phyloP scores from a whole-genome alignment of 2,888 invertebrate species.

The Ochlodes sylvanus region DNA sequence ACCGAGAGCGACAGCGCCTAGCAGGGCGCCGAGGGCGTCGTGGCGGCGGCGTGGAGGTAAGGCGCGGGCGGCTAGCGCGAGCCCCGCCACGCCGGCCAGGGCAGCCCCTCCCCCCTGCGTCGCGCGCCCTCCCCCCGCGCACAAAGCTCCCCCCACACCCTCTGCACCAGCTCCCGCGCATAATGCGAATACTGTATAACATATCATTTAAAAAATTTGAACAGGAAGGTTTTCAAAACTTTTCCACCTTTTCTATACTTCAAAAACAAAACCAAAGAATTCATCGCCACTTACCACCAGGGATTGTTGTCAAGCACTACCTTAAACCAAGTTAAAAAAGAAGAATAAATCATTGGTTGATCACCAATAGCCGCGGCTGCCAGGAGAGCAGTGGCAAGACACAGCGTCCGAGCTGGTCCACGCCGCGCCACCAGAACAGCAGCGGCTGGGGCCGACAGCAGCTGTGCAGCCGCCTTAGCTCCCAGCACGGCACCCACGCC shows the following conservation, averaged over 20 bases:
- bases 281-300: too few relatives aligned
- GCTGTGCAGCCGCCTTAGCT: slow-evolving; percentile 71
- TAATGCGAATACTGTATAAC: slow-evolving; percentile 41
- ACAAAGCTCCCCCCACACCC: slow-evolving; percentile 49
- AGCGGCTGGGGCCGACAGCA: slow-evolving; percentile 62
- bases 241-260: too few relatives aligned
- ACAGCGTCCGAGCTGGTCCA: slow-evolving; percentile 62
- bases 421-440: slow-evolving; percentile 62
- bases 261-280: too few relatives aligned
- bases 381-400: slow-evolving; percentile 60
- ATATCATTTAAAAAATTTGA: not conserved
- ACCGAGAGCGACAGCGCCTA: slow-evolving; percentile 76
- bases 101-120: slow-evolving; percentile 69
- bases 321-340: too few relatives aligned
- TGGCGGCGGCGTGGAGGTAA: slow-evolving; percentile 50
- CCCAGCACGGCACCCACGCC: slow-evolving; percentile 70
- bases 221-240: too few relatives aligned
- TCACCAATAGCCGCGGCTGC: slow-evolving; percentile 61
- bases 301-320: too few relatives aligned
- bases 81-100: slow-evolving; percentile 64
- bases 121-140: slow-evolving; percentile 56
- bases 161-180: slow-evolving; percentile 44
- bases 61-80: slow-evolving; percentile 63
- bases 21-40: slow-evolving; percentile 62
- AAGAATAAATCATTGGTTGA: not conserved